Evolutionary conservation across 2,888 invertebrate genomes (phyloP).

Genomic region (Polyommatus iphigenia): DNA sequence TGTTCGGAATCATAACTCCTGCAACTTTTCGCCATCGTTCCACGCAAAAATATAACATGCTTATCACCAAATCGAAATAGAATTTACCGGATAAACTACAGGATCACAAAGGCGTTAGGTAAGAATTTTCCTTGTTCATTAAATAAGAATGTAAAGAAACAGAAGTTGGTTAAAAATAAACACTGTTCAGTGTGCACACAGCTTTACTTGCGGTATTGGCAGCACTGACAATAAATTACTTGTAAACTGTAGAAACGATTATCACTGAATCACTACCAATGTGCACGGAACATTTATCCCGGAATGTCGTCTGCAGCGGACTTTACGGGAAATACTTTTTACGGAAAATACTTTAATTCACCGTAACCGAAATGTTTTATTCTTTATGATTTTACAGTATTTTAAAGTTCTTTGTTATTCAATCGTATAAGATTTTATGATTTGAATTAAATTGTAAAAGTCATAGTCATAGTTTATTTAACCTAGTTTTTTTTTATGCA

Average conservation of each 20-base stretch:
- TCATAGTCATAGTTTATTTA: no score
- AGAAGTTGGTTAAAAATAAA: background rate
- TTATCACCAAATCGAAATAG: no score
- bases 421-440: background rate
- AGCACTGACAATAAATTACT: slow-evolving; percentile 31
- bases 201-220: slow-evolving; percentile 28
- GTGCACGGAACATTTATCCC: slow-evolving; percentile 26
- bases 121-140: no score
- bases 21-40: no score
- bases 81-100: no score
- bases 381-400: background rate
- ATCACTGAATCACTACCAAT: slow-evolving; percentile 31
- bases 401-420: background rate
- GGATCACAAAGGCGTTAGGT: no score
- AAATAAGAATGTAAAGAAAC: background rate
- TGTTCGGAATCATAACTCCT: no score
- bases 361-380: slow-evolving; percentile 6
- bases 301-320: slow-evolving; percentile 30
- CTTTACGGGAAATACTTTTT: background rate
- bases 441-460: no score
- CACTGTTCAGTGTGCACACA: background rate
- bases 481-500: no score
- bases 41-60: no score
- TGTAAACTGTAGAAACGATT: slow-evolving; percentile 32
- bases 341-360: background rate